These are phyloP conservation scores for Spermophilus dauricus DNA, from an alignment of 2,113 vertebrate genomes.

Conservation along the genomic window DNA sequence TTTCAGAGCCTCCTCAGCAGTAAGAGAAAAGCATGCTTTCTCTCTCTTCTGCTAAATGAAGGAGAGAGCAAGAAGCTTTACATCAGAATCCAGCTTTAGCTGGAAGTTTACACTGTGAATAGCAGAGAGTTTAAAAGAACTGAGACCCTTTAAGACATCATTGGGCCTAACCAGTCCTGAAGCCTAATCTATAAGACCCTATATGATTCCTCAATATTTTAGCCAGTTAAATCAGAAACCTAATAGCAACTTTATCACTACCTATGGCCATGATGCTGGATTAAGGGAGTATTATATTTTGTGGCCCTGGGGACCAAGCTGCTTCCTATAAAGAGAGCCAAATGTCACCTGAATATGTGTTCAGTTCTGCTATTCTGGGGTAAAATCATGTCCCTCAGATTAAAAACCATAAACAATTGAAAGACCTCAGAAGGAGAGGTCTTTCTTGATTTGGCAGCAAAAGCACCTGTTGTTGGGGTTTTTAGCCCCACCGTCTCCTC, in stretches of 20 bases:
- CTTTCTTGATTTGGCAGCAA: not conserved
- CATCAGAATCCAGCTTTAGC: not conserved
- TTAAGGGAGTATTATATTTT: not conserved
- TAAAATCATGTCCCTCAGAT: not conserved
- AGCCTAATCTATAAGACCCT: not conserved
- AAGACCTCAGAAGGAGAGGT: not conserved
- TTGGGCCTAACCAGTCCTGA: not conserved
- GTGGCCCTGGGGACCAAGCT: not conserved
- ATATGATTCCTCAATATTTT: not conserved
- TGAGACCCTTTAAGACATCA: not conserved
- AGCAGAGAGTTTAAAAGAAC: not conserved
- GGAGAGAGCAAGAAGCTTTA: not conserved
- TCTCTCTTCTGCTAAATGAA: not conserved
- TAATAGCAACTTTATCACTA: not conserved
- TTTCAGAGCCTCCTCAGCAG: not conserved
- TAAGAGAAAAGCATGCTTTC: not conserved
- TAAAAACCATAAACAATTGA: conserved; percentile 25
- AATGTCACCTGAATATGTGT: conserved; percentile 22
- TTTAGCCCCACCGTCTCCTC: too few relatives aligned
- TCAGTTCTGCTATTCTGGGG: not conserved
- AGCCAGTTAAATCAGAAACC: not conserved
- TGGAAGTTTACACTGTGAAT: not conserved
- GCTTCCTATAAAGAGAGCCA: not conserved
- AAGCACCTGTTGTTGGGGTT: not conserved
- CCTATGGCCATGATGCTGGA: not conserved